Conservation (phyloP, 2,113 vertebrate species). For the Paramormyrops kingsleyae region DNA sequence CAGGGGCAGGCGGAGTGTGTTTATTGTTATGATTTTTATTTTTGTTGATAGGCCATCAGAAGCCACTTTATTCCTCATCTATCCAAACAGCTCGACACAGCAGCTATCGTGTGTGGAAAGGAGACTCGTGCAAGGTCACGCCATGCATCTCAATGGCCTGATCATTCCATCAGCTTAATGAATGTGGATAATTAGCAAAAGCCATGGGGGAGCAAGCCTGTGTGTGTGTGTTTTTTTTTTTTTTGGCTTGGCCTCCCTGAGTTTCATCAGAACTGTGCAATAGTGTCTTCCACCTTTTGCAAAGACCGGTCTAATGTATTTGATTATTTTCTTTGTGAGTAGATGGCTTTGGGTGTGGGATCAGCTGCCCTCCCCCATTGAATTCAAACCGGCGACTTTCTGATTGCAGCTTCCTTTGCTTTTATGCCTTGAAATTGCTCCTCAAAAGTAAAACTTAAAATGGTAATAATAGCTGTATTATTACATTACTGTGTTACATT, state of each 20-base stretch:
- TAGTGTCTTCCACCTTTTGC: neutral
- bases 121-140: neutral
- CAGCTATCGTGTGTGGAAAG: neutral
- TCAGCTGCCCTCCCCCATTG: neutral
- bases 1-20: neutral
- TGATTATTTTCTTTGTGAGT: neutral
- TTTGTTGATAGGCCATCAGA: neutral
- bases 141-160: neutral
- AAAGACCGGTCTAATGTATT: neutral
- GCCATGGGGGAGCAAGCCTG: neutral
- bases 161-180: conserved; percentile 1
- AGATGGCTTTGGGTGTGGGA: neutral
- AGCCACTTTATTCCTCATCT: neutral
- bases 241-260: neutral
- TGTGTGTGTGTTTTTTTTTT: neutral
- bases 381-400: neutral
- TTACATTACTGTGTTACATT: neutral
- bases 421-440: neutral
- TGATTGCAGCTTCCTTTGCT: neutral
- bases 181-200: neutral
- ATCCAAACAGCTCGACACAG: neutral
- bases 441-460: neutral
- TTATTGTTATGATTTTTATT: neutral
- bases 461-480: neutral
- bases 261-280: neutral